These are phyloP conservation scores for Hydrolagus colliei DNA, from an alignment of 2,797 vertebrate genomes.

Conservation along the genomic window DNA sequence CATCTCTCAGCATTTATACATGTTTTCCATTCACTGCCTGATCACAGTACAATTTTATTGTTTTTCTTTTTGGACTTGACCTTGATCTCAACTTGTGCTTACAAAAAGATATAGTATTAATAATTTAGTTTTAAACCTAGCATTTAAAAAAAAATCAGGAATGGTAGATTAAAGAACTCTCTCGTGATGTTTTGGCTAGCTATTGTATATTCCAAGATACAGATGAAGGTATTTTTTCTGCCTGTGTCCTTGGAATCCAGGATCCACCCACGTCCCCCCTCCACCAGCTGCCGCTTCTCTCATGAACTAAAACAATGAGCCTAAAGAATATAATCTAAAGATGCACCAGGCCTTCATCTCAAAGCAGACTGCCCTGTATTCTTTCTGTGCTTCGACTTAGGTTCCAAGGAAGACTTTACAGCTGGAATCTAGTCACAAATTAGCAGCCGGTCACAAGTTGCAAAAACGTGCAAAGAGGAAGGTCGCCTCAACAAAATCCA, in stretches of 20 bases:
- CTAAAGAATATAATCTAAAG: not conserved
- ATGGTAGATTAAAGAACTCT: too few species aligned
- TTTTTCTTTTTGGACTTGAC: not conserved
- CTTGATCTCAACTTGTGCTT: not conserved
- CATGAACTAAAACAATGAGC: not conserved
- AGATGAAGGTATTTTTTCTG: not conserved
- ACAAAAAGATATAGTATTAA: not conserved
- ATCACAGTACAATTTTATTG: not conserved
- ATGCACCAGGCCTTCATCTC: not conserved
- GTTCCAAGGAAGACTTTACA: not conserved
- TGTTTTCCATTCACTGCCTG: not conserved
- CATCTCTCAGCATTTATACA: not conserved
- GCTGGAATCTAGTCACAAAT: not conserved
- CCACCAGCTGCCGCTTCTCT: not conserved
- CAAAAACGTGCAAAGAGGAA: too few species aligned
- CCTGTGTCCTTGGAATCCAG: not conserved
- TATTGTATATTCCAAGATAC: too few species aligned
- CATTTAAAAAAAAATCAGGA: too few species aligned
- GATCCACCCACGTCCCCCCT: not conserved
- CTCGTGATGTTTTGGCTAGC: too few species aligned
- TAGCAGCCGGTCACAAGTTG: not conserved
- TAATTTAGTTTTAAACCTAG: too few species aligned
- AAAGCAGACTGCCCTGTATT: not conserved
- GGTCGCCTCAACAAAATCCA: too few species aligned
- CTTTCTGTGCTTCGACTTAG: not conserved